Conservation (phyloP, 2,113 vertebrate genomes). For the Dunckerocampus dactyliophorus region DNA sequence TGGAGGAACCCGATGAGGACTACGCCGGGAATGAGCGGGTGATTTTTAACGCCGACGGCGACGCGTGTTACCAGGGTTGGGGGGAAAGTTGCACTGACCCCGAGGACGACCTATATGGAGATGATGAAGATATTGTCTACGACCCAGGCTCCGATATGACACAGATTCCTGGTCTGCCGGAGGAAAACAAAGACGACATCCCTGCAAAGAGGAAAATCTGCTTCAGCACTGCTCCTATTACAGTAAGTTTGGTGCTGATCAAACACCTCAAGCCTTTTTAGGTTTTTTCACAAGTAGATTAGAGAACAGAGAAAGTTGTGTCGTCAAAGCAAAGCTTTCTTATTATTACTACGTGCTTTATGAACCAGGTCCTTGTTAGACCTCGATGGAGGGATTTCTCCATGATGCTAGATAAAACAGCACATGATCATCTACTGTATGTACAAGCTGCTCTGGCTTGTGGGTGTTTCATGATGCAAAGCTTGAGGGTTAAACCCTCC, state of each 20-base stretch:
- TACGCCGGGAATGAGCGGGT: conserved; percentile 70
- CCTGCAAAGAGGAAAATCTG: conserved; percentile 87
- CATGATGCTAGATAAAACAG: conserved; percentile 7
- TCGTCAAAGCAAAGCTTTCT: conserved; percentile 24
- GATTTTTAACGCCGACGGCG: conserved; percentile 80
- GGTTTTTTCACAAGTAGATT: conserved; percentile 41
- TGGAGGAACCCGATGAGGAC: conserved; percentile 64
- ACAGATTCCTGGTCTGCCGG: conserved; percentile 86
- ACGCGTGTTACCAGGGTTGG: conserved; percentile 89
- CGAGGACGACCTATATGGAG: conserved; percentile 88
- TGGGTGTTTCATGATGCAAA: conserved; percentile 27
- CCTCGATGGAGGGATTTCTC: neutral
- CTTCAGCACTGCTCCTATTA: conserved; percentile 92
- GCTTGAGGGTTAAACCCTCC: conserved; percentile 43
- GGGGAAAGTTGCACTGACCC: conserved; percentile 88
- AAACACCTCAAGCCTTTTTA: conserved; percentile 32
- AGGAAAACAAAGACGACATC: conserved; percentile 88
- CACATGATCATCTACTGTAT: conserved; percentile 6
- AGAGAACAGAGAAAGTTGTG: conserved; percentile 14
- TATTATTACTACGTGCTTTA: conserved; percentile 9
- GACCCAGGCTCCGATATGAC: conserved; percentile 86
- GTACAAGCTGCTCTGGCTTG: conserved; percentile 19
- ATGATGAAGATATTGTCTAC: conserved; percentile 84
- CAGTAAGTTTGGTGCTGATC: conserved; percentile 72
- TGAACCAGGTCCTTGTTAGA: neutral